Evolutionary conservation across 1,140 invertebrate genomes (phyloP), one percentile per base, ranked within the genome.

Genomic region (Drosophila setifemur): DNA sequence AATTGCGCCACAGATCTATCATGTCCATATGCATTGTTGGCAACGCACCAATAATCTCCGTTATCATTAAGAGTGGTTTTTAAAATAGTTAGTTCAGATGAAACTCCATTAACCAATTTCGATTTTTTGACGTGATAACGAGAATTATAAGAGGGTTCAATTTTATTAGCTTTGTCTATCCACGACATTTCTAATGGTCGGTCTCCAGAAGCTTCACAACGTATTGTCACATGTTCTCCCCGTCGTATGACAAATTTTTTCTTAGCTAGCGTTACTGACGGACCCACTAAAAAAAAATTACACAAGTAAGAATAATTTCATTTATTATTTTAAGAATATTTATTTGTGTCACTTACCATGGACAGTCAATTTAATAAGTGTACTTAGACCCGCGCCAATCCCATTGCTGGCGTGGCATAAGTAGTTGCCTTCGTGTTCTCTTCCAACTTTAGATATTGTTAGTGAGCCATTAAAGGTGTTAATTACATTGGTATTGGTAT

Each of bases 191-290:
- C 94, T 50, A 98, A 92, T 1, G 96, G 97, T 78, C 93, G 93
- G 91, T 98, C 97, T 3, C 97, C 97, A 73, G 95, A 94, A 1
- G 96, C 96, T 37, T 95, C 93, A 83, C 97, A 98, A 21, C 93
- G 91, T 14, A 98, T 89, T 1, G 92, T 92, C 0, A 94, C 93
- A 1, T 92, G 92, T 52, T 94, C 93, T n/a, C 95, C 92, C 42
- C 94, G 82, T 60, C 95, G 92, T 53, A 94, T 93, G 0, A 94
- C 93, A 69, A 94, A 89, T 70, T 93, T 92, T 71, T 93, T 93
- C 48, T 74, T 85, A 1, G 39, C 37, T 7, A 89, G 70, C 1
- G 63, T 88, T 5, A 90, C 85, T 6, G 78, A 73, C 1, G 89
- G 89, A n/a, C 85, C 78, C 26, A 88, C 89, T 89, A 5, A 11